Percentiles rank a stretch among this genome's conserved stretches.
Evolutionary conservation across 2,888 invertebrate species (phyloP).

Genomic region (Falcaria lacertinaria): DNA sequence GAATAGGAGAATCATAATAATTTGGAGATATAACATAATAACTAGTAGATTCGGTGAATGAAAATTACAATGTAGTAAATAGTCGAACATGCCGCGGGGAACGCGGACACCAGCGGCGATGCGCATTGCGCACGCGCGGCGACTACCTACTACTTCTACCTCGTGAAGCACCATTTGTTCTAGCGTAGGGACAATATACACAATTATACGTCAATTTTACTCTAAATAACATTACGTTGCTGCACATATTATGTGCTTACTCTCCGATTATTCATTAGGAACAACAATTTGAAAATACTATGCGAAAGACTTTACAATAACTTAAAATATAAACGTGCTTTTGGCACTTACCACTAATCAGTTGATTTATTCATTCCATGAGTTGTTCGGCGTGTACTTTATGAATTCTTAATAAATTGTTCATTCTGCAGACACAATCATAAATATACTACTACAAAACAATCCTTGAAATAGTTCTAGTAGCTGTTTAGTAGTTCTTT

Average conservation of each 20-base stretch:
- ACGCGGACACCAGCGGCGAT: too few species aligned
- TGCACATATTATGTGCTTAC: conserved; percentile 58
- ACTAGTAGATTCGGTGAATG: conserved; percentile 71
- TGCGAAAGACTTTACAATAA: conserved; percentile 63
- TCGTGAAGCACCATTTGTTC: conserved; percentile 79
- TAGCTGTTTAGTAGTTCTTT: conserved; percentile 50
- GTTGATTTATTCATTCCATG: conserved; percentile 21
- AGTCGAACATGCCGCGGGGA: conserved; percentile 28
- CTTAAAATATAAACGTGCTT: conserved; percentile 67
- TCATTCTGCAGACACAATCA: neutral
- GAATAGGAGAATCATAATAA: conserved; percentile 75
- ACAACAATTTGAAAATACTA: conserved; percentile 76
- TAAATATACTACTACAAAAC: conserved; percentile 1
- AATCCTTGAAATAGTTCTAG: conserved; percentile 9
- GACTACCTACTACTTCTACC: conserved; percentile 59
- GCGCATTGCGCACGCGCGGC: conserved; percentile 25
- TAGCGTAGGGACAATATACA: conserved; percentile 80
- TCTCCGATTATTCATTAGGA: conserved; percentile 73
- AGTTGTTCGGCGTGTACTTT: conserved; percentile 16
- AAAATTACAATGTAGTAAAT: conserved; percentile 51
- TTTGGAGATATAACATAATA: conserved; percentile 73
- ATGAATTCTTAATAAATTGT: conserved; percentile 13
- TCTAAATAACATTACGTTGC: conserved; percentile 66
- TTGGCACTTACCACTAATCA: conserved; percentile 72
- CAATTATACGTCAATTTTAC: conserved; percentile 62